Evolutionary conservation across 2,797 vertebrate genomes (phyloP).

Genomic region (Xiphophorus birchmanni): DNA sequence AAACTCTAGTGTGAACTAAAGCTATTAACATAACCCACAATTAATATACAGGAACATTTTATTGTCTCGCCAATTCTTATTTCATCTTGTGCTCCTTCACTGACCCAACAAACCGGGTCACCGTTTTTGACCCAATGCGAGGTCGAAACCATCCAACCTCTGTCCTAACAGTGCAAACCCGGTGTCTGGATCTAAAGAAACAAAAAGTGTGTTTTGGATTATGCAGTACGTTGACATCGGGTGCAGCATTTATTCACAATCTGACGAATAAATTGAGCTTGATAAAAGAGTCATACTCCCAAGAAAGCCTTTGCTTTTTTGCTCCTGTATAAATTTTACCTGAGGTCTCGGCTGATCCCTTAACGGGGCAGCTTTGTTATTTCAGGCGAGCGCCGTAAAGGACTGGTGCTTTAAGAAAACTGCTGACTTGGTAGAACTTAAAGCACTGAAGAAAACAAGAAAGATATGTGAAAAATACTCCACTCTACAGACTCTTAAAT

Average conservation of each 20-base stretch:
- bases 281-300: neutral
- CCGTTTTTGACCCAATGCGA: neutral
- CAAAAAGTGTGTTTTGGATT: neutral
- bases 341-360: slow-evolving; percentile 35
- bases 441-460: slow-evolving; percentile 36
- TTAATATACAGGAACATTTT: neutral
- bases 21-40: neutral
- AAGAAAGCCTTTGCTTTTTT: neutral
- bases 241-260: too few relatives aligned
- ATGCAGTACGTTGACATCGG: neutral
- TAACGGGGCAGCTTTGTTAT: slow-evolving; percentile 27
- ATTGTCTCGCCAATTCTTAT: neutral
- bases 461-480: slow-evolving; percentile 57
- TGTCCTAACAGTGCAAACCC: neutral
- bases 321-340: slow-evolving; percentile 10
- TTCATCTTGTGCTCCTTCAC: neutral
- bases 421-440: slow-evolving; percentile 54
- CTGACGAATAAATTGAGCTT: neutral
- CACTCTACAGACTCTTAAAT: slow-evolving; percentile 51
- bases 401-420: slow-evolving; percentile 42
- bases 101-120: neutral
- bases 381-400: slow-evolving; percentile 31
- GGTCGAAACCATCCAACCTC: neutral
- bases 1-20: neutral
- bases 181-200: neutral